Conservation (phyloP, 2,113 vertebrate species). For the Cavia porcellus region DNA sequence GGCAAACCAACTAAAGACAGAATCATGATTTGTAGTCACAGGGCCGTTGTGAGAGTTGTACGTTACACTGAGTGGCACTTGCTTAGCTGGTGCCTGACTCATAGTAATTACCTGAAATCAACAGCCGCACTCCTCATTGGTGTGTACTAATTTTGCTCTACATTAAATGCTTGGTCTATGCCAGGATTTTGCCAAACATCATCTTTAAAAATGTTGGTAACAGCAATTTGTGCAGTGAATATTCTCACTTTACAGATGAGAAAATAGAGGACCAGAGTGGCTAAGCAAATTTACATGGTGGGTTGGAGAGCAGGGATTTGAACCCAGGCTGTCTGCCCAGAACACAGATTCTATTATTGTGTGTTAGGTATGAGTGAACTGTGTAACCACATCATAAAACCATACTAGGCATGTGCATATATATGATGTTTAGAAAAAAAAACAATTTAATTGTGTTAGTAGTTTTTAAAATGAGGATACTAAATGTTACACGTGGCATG, state of each 20-base stretch:
- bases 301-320: neutral
- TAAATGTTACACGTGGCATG: neutral
- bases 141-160: neutral
- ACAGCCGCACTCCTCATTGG: neutral
- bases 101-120: neutral
- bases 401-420: neutral
- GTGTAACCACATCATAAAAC: neutral
- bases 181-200: slow-evolving; percentile 17
- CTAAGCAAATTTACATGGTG: neutral
- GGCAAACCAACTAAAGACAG: neutral
- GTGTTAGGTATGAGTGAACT: neutral
- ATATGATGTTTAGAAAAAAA: neutral
- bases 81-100: neutral
- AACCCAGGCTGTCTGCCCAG: neutral
- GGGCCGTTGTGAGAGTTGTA: neutral
- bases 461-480: neutral
- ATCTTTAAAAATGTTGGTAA: neutral
- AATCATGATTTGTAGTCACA: neutral
- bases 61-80: neutral
- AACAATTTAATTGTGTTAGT: neutral
- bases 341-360: neutral
- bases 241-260: neutral
- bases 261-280: neutral
- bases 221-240: neutral
- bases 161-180: neutral